A percentile compares a stretch with the other conserved stretches of the same genome.
Evolutionary conservation across 1,140 invertebrate species (phyloP).

Genomic region (Tetragnatha versicolor): DNA sequence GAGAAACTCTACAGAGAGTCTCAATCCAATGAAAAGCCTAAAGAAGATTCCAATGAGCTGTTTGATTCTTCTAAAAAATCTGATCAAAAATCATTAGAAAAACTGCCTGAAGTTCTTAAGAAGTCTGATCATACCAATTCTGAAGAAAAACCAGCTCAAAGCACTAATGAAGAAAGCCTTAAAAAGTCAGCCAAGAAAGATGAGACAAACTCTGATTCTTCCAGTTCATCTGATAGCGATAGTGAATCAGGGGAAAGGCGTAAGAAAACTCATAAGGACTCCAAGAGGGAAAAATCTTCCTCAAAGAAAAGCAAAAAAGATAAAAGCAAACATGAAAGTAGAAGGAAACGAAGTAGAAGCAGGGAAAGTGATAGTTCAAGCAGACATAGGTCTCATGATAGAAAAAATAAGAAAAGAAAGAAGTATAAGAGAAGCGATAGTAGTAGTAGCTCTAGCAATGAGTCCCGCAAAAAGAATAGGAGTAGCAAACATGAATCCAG

Average conservation of each 20-base stretch:
- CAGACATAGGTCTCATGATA: conserved; percentile 3
- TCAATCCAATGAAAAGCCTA: no score
- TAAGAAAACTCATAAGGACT: background rate
- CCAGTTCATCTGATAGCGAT: conserved; percentile 16
- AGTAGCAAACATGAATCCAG: conserved; percentile 1
- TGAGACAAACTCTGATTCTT: background rate
- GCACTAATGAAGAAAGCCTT: background rate
- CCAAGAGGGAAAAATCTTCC: background rate
- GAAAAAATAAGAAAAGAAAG: conserved; percentile 27
- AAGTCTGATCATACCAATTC: no score
- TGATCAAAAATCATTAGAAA: no score
- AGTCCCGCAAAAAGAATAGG: background rate
- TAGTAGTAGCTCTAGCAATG: conserved; percentile 9
- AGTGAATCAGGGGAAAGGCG: conserved; percentile 16
- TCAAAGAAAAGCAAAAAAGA: background rate
- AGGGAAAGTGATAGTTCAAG: conserved; percentile 29
- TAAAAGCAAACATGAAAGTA: background rate
- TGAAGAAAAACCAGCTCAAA: no score
- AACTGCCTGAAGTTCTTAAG: no score
- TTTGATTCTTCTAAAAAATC: no score
- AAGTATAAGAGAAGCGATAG: conserved; percentile 25
- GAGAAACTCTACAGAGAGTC: no score
- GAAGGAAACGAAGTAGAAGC: background rate
- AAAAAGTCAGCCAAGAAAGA: background rate
- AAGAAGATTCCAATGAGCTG: no score